Percentiles rank a stretch among this genome's conserved stretches.
Conservation (phyloP, 1,140 invertebrate genomes). For the Bombus cullumanus region DNA sequence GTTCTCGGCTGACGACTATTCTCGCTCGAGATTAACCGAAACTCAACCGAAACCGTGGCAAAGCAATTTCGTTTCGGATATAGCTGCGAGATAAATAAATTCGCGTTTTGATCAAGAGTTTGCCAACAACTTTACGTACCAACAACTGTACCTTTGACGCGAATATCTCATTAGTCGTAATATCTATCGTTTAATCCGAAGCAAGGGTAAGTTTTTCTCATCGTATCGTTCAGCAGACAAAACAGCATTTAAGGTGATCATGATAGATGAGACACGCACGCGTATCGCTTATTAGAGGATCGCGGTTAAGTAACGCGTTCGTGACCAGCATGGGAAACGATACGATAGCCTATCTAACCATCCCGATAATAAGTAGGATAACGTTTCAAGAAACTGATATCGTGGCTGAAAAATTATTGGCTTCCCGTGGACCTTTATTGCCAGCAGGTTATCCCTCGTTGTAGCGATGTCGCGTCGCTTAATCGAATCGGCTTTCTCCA, state of each 20-base stretch:
- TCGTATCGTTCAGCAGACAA: too few relatives aligned
- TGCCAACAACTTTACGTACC: too few relatives aligned
- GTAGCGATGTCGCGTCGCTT: background rate
- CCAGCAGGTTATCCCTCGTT: background rate
- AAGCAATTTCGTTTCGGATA: rapidly evolving
- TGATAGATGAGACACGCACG: background rate
- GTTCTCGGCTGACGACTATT: too few relatives aligned
- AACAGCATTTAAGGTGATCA: background rate
- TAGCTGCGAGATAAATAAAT: too few relatives aligned
- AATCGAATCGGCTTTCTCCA: background rate
- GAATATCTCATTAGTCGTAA: background rate
- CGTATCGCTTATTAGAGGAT: background rate
- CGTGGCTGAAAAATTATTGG: conserved; percentile 43
- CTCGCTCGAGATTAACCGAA: too few relatives aligned
- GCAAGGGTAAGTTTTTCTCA: background rate
- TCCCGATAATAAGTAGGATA: conserved; percentile 6
- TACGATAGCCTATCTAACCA: background rate
- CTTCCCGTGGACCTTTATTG: conserved; percentile 41
- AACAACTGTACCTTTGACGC: background rate
- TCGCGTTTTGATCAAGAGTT: too few relatives aligned
- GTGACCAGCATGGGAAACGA: background rate
- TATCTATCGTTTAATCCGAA: too few relatives aligned
- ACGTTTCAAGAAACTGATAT: conserved; percentile 2
- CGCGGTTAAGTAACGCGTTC: background rate
- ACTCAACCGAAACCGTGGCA: too few relatives aligned